Conservation (phyloP, 2,113 vertebrate genomes). For the Oostethus manadensis region DNA sequence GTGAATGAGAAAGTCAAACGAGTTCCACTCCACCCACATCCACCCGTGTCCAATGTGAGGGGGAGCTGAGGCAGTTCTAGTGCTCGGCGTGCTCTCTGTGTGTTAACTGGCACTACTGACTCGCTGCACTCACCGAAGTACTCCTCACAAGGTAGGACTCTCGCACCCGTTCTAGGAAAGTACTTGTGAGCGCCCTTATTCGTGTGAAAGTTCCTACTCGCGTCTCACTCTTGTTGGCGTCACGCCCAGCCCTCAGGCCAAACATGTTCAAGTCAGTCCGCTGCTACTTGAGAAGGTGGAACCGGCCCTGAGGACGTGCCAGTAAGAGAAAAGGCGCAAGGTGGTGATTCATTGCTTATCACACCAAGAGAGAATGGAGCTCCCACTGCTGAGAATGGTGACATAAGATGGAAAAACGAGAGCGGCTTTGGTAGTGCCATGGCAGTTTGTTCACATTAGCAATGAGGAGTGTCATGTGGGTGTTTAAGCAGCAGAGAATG, state of each 20-base stretch:
- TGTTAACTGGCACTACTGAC: slow-evolving; percentile 47
- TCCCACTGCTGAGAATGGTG: slow-evolving; percentile 35
- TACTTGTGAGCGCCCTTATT: neutral
- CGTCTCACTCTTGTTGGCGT: slow-evolving; percentile 12
- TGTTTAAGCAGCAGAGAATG: slow-evolving; percentile 31
- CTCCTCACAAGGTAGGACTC: slow-evolving; percentile 50
- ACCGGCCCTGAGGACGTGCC: too few species aligned
- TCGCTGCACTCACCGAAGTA: slow-evolving; percentile 27
- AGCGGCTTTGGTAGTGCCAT: slow-evolving; percentile 11
- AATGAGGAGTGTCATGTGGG: neutral
- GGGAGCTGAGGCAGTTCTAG: slow-evolving; percentile 60
- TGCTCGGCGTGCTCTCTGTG: slow-evolving; percentile 39
- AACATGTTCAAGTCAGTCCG: neutral
- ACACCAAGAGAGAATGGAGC: slow-evolving; percentile 40
- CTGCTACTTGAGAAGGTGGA: too few species aligned
- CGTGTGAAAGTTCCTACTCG: neutral
- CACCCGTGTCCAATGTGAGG: slow-evolving; percentile 59
- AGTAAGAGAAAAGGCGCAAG: neutral
- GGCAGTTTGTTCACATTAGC: slow-evolving; percentile 13
- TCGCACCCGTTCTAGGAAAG: neutral
- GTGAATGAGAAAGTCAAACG: slow-evolving; percentile 25
- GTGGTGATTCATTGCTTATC: slow-evolving; percentile 52
- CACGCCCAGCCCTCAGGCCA: slow-evolving; percentile 3
- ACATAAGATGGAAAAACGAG: slow-evolving; percentile 37
- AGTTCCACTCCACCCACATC: slow-evolving; percentile 66